Percentiles rank a stretch among this genome's conserved stretches.
Conservation (phyloP, 2,888 invertebrate genomes). For the Aleiodes alternator region DNA sequence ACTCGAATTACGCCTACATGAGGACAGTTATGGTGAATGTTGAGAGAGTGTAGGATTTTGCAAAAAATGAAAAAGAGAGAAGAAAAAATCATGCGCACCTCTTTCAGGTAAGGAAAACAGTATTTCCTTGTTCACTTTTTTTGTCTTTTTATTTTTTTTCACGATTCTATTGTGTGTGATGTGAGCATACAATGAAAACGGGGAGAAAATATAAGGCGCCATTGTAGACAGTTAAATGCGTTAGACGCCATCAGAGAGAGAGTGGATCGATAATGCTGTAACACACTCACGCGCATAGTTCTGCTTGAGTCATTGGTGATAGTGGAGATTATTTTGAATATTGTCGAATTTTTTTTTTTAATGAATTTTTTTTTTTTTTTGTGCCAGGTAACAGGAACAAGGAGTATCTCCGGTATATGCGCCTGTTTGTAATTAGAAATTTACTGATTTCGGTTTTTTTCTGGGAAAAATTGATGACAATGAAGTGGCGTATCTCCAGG, state of each 20-base stretch:
- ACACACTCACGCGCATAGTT: slow-evolving; percentile 46
- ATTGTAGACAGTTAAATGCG: slow-evolving; percentile 37
- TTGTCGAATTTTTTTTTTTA: background rate
- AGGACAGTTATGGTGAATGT: slow-evolving; percentile 1
- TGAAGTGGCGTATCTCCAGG: too few species aligned
- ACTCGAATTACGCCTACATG: slow-evolving; percentile 23
- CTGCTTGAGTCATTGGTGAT: slow-evolving; percentile 15
- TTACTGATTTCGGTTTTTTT: too few species aligned
- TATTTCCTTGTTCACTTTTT: slow-evolving; percentile 13
- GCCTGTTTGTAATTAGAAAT: too few species aligned
- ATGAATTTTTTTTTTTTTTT: too few species aligned
- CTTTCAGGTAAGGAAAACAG: slow-evolving; percentile 38
- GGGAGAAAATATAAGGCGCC: slow-evolving; percentile 32
- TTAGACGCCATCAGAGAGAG: slow-evolving; percentile 38
- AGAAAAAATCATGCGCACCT: slow-evolving; percentile 8
- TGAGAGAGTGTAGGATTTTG: slow-evolving; percentile 46
- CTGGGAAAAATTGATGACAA: too few species aligned
- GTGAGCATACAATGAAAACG: slow-evolving; percentile 44
- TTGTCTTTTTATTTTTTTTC: slow-evolving; percentile 21
- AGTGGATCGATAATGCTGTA: slow-evolving; percentile 31
- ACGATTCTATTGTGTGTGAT: slow-evolving; percentile 35
- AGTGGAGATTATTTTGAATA: background rate
- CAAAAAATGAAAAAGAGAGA: too few species aligned
- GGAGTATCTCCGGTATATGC: too few species aligned
- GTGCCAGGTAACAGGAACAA: too few species aligned